These are phyloP conservation scores for Acholoe squamosa DNA, from an alignment of 2,888 invertebrate genomes.

Conservation along the genomic window DNA sequence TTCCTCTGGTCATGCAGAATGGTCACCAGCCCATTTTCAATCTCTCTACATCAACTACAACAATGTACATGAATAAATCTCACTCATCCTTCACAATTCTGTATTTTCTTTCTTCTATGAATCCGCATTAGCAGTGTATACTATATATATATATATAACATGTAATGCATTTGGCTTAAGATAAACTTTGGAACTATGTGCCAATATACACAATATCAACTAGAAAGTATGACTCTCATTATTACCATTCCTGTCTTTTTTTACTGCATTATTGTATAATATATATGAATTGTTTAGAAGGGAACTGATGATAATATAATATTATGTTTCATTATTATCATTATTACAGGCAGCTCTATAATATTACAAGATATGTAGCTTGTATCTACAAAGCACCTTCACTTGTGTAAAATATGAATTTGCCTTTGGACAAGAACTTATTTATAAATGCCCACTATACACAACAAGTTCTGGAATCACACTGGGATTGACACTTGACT, in stretches of 20 bases:
- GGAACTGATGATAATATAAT: neutral
- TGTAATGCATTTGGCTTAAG: neutral
- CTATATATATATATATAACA: neutral
- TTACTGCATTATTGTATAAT: neutral
- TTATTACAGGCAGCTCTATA: neutral
- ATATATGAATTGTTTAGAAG: neutral
- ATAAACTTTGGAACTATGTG: constrained; percentile 26
- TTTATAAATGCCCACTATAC: too few relatives aligned
- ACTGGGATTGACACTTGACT: neutral
- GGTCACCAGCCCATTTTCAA: constrained; percentile 26
- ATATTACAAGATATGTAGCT: neutral
- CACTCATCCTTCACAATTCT: neutral
- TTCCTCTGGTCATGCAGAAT: neutral
- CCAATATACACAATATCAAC: constrained; percentile 18
- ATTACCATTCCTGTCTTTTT: neutral
- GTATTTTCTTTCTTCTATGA: neutral
- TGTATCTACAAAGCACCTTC: constrained; percentile 53
- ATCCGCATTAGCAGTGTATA: neutral
- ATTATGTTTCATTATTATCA: neutral
- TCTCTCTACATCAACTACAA: neutral
- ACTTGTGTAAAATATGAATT: neutral
- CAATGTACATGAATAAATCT: neutral
- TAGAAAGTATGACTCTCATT: neutral
- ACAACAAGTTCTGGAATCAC: too few relatives aligned
- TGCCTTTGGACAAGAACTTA: neutral